Evolutionary conservation across 1,140 invertebrate species (phyloP), one percentile per base, ranked within the genome.

Genomic region (Drosophila athabasca): DNA sequence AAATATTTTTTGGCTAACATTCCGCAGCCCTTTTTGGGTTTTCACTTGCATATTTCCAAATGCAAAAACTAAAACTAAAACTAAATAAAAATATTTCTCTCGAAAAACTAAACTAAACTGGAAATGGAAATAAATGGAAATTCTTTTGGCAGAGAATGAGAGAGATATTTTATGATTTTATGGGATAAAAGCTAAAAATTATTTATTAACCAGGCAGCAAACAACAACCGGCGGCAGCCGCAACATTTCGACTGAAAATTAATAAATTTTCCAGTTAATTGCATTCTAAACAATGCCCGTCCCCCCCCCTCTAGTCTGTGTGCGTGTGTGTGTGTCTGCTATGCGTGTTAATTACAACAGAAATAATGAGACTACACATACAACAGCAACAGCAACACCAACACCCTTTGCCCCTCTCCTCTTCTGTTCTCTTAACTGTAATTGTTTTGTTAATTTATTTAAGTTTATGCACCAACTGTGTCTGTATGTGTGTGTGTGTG

Each of bases 391-490:
- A 0, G 60, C 35, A 53, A 39, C 26, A 0, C 58, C 66, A 29
- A 19, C 39, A 17, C 26, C 8, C 29, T 26, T 29, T 29, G 7
- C 0, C 29, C 29, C 29, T 29, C 29, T 29, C 43, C 43, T 31
- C 59, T 54, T 61, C 52, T 15, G 17, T 19, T 1, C 17, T 19
- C 17, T 19, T 19, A 19, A 19, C 43, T 50, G 62, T 84, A 76
- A 85, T 85, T 84, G 81, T 77, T 82, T 83, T 82, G 83, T 79
- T 76, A 88, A 88, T 87, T 88, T 81, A 87, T 88, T 87, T 76
- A 76, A 85, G 81, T 87, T 82, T 76, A 76, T 81, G 79, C 65
- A 65, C 45, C 48, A 51, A 62, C 39, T 39, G 35, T 39, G 3
- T 26, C 4, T 26, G n/a, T n/a, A 0, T 19, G 17, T 19, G 17